Evolutionary conservation across 2,888 invertebrate species (phyloP).

Genomic region (Lydus trimaculatus): DNA sequence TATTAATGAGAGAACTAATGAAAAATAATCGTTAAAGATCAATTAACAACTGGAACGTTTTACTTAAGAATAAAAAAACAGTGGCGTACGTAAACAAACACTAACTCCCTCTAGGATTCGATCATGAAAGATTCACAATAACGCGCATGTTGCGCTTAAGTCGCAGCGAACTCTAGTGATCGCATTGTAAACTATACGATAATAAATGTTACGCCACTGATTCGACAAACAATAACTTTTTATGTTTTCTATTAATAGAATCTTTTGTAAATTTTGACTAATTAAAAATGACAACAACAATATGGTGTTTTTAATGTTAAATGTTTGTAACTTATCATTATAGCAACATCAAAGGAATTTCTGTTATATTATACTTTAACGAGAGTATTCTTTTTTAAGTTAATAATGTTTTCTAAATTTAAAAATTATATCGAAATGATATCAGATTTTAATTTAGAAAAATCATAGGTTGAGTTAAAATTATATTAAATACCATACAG

Average conservation of each 20-base stretch:
- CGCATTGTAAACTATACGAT: too few species aligned
- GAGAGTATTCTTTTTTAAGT: too few species aligned
- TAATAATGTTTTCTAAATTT: too few species aligned
- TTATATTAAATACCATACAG: background rate
- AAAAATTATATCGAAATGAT: background rate
- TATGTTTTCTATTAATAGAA: background rate
- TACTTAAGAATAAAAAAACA: background rate
- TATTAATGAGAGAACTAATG: background rate
- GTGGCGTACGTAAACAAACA: background rate
- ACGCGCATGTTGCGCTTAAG: too few species aligned
- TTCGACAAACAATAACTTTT: background rate
- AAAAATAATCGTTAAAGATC: background rate
- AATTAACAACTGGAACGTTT: background rate
- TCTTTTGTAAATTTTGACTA: background rate
- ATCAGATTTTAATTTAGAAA: background rate
- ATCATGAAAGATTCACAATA: too few species aligned
- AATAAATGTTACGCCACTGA: background rate
- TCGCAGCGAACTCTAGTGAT: too few species aligned
- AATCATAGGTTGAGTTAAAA: background rate
- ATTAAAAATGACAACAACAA: background rate
- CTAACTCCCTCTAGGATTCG: too few species aligned
- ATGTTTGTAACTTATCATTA: background rate
- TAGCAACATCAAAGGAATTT: background rate
- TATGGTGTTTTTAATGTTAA: background rate
- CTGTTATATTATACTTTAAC: background rate